Conservation (phyloP, 2,888 invertebrate genomes). For the Hyppa rectilinea region DNA sequence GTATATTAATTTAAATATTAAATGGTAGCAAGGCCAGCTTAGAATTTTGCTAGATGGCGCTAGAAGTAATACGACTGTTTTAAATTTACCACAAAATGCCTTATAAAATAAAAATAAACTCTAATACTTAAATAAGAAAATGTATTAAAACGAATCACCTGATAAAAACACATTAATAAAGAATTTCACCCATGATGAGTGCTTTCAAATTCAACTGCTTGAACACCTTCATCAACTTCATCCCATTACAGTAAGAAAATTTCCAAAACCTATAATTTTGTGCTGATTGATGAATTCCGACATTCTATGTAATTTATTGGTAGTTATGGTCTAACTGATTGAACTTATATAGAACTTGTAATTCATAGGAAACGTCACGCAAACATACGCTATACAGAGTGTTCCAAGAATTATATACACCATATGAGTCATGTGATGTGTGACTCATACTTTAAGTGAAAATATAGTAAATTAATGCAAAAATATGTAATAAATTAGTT, state of each 20-base stretch:
- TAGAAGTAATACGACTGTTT: not conserved
- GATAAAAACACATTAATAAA: not conserved
- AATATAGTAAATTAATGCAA: not conserved
- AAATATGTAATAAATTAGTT: not conserved
- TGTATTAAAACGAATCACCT: conserved; percentile 1
- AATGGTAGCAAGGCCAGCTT: not conserved
- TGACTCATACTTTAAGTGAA: not conserved
- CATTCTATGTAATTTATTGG: not conserved
- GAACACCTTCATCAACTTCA: too few species aligned
- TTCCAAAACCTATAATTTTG: not conserved
- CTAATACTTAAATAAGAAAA: not conserved
- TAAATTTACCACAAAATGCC: not conserved
- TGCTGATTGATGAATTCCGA: not conserved
- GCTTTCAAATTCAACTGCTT: not conserved
- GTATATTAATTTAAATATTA: not conserved
- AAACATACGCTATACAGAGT: not conserved
- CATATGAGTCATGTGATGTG: not conserved
- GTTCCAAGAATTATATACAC: not conserved
- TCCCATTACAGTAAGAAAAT: not conserved
- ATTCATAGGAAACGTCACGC: not conserved
- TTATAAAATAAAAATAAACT: not conserved
- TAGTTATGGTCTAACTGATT: not conserved
- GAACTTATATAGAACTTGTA: not conserved
- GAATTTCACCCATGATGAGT: not conserved
- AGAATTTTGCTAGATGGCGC: not conserved